These are phyloP conservation scores for Mus minutoides DNA, from an alignment of 2,797 vertebrate species.

Conservation along the genomic window DNA sequence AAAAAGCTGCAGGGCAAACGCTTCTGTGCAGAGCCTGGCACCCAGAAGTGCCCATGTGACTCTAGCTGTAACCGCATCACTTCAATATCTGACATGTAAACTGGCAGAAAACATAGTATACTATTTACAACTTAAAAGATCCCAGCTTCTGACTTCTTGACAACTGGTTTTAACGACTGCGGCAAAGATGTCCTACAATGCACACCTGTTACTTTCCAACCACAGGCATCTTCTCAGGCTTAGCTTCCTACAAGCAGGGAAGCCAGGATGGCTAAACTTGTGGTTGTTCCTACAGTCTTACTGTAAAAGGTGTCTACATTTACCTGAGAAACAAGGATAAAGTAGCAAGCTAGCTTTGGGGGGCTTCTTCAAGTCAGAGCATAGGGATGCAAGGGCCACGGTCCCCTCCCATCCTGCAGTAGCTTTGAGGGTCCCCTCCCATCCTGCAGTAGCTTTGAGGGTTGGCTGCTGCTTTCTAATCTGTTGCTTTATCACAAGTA, in stretches of 20 bases:
- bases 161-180: slow-evolving; percentile 37
- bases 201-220: slow-evolving; percentile 17
- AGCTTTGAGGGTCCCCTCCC: slow-evolving; percentile 24
- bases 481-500: slow-evolving; percentile 3
- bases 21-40: neutral
- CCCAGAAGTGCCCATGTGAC: neutral
- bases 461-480: neutral
- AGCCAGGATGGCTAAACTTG: slow-evolving; percentile 21
- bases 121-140: slow-evolving; percentile 13
- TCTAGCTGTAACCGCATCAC: slow-evolving; percentile 4
- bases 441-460: neutral
- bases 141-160: slow-evolving; percentile 29
- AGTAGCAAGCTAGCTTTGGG: neutral
- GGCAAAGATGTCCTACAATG: neutral
- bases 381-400: neutral
- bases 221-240: neutral
- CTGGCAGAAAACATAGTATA: neutral
- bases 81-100: slow-evolving; percentile 31
- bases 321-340: slow-evolving; percentile 32
- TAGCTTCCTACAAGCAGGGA: slow-evolving; percentile 6
- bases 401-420: neutral
- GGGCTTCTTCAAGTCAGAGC: slow-evolving; percentile 34
- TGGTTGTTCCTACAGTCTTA: neutral
- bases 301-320: neutral
- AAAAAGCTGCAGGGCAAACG: neutral